A percentile compares a stretch with the other conserved stretches of the same genome.
These are phyloP conservation scores for Chaitophorus viminalis DNA, from an alignment of 2,888 invertebrate species.

Conservation along the genomic window DNA sequence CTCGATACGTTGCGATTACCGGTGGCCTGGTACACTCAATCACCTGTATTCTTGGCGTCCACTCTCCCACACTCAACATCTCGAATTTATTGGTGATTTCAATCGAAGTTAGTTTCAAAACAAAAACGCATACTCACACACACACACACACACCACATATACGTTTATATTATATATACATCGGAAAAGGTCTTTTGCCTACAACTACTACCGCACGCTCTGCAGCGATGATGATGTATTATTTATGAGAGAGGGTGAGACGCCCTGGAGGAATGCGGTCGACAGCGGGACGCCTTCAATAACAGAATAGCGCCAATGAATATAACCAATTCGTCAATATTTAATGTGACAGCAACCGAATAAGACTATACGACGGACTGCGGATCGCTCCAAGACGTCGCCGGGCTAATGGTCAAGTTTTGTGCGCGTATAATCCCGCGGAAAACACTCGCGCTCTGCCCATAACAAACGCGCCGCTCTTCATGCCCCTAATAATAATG, in stretches of 20 bases:
- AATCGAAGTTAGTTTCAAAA: background rate
- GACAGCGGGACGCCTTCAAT: background rate
- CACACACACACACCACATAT: background rate
- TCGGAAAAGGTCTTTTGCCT: background rate
- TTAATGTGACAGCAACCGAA: conserved; percentile 15
- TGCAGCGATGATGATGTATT: background rate
- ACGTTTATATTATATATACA: too few species aligned
- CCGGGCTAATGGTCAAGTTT: conserved; percentile 27
- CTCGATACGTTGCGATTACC: too few species aligned
- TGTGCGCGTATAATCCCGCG: background rate
- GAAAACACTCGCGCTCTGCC: background rate
- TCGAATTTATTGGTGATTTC: background rate
- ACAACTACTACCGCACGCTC: too few species aligned
- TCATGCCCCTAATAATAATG: too few species aligned
- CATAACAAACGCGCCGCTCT: background rate
- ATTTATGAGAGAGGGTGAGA: background rate
- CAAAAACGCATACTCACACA: background rate
- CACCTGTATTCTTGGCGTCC: background rate
- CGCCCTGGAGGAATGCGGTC: background rate
- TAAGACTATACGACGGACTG: background rate
- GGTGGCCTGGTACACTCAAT: too few species aligned
- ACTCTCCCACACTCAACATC: background rate
- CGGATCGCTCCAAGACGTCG: background rate
- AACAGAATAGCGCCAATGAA: background rate
- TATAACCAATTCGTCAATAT: conserved; percentile 4